A percentile compares a stretch with the other conserved stretches of the same genome.
Conservation (phyloP, 2,797 vertebrate genomes). For the Danio tinwini region DNA sequence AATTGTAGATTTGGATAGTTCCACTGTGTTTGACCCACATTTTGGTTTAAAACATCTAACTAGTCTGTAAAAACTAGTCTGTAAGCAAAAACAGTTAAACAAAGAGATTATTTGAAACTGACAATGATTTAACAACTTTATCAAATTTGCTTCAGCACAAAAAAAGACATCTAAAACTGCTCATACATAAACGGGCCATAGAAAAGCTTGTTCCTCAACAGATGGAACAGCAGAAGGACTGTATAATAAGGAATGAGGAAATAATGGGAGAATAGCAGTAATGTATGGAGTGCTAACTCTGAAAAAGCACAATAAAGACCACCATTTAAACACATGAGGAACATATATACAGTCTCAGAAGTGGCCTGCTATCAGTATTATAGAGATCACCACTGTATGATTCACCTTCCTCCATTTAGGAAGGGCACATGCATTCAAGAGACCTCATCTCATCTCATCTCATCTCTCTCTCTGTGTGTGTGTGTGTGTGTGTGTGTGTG, state of each 20-base stretch:
- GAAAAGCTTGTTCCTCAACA: conserved; percentile 15
- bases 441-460: not conserved
- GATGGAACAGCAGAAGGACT: conserved; percentile 22
- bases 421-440: not conserved
- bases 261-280: conserved; percentile 18
- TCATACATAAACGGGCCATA: not conserved
- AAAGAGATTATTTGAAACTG: not conserved
- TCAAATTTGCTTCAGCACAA: not conserved
- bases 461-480: conserved; percentile 8
- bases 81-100: too few relatives aligned
- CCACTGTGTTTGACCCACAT: too few relatives aligned
- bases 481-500: conserved; percentile 2
- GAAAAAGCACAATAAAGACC: not conserved
- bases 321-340: not conserved
- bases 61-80: too few relatives aligned
- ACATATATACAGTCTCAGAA: not conserved
- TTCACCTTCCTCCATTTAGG: not conserved
- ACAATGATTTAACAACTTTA: too few relatives aligned
- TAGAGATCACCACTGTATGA: not conserved
- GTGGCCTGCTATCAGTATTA: not conserved
- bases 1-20: too few relatives aligned
- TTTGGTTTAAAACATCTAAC: too few relatives aligned
- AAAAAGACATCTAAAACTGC: not conserved
- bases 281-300: not conserved
- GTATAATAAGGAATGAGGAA: conserved; percentile 33